Evolutionary conservation across 64 coral and sea anemone species (phyloP).

Genomic region (Cladopsammia gracilis): DNA sequence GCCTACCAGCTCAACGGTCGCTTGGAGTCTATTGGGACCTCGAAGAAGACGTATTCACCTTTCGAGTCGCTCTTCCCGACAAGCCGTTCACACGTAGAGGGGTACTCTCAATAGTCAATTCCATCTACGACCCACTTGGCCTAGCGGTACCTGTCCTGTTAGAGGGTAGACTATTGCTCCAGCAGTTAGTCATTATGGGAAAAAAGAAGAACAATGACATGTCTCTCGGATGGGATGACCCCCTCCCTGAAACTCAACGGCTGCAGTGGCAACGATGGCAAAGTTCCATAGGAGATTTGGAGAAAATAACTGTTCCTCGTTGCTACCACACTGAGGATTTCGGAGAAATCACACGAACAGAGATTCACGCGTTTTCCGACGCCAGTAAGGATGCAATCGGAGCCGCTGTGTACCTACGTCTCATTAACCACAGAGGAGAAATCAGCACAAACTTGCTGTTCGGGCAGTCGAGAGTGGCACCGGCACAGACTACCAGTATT

Average conservation of each 20-base stretch:
- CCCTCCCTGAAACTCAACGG: background rate
- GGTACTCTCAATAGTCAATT: background rate
- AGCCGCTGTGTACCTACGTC: no score
- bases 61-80: background rate
- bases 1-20: background rate
- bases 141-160: background rate
- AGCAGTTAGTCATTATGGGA: background rate
- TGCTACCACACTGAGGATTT: constrained; percentile 20
- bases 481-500: no score
- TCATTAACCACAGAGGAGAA: no score
- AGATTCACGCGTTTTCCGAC: background rate
- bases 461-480: no score
- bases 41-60: background rate
- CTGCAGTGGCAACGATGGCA: background rate
- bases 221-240: constrained; percentile 7
- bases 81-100: constrained; percentile 12
- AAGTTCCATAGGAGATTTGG: background rate
- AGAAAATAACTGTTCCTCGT: constrained; percentile 16
- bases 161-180: background rate
- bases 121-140: constrained; percentile 30
- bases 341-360: background rate
- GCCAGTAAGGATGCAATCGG: no score
- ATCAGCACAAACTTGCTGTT: no score
- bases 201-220: background rate
- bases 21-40: constrained; percentile 37